Base-by-base conservation (phyloP, 2,888 invertebrate species). In the Diaperis boleti region DNA sequence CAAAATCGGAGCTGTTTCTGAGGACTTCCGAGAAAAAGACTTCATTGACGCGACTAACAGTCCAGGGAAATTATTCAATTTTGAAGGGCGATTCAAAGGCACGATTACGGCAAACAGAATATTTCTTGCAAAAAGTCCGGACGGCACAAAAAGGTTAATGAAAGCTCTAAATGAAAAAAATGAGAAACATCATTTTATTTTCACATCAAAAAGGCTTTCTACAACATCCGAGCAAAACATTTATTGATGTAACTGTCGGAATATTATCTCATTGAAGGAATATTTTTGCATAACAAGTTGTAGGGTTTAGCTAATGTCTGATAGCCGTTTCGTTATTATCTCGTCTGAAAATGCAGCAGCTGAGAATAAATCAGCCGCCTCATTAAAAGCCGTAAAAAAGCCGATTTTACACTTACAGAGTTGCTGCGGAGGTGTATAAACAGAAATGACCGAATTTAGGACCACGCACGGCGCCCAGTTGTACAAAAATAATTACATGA, bases 331-430 rank as follows among this genome's bases (percentile, higher is more conserved):
- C 13, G 39, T 42, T 47, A 47, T 47, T 49, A 49, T 33, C 49
- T 49, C 33, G 31, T 15, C 13, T 7, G 17, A 17, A 47, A 47
- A 22, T 33, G 29, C 13, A 10, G n/a, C 33, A 33, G 10, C 17
- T 18, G 33, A 49, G 33, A 35, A 49, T 49, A 49, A 49, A 49
- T 49, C 33, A 49, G 35, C 4, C 35, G 49, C 10, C 49, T 49
- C 49, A 49, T 49, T 49, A 49, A 33, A 17, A 31, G 15, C 31
- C 47, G 47, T 47, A 17, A 47, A 47, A 29, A 29, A 22, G 13
- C 49, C 49, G 49, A 49, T 49, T 20, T 49, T 49, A 49, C 49
- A 49, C 49, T 33, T 35, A 49, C 49, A 33, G 49, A 33, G 17
- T 49, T 31, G 20, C 29, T n/a, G 33, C 14, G 33, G 33, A 49